Conservation (phyloP, 2,797 vertebrate species). For the Acrossocheilus fasciatus region DNA sequence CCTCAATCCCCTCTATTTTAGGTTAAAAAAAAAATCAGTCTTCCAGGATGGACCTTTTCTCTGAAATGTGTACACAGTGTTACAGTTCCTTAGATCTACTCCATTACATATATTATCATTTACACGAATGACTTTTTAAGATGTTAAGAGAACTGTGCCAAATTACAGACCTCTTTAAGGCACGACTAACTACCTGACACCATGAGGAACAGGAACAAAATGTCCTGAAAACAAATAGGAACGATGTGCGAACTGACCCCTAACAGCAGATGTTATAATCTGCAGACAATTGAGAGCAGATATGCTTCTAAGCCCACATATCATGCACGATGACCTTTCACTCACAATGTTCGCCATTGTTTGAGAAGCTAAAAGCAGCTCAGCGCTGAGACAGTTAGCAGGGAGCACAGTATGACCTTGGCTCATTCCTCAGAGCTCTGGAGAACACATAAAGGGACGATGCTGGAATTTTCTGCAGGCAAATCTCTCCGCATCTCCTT, state of each 20-base stretch:
- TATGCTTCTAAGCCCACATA: conserved; percentile 69
- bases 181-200: neutral
- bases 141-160: neutral
- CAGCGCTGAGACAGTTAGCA: conserved; percentile 14
- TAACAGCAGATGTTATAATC: conserved; percentile 59
- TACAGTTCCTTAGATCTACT: conserved; percentile 23
- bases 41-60: neutral
- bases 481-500: conserved; percentile 24
- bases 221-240: conserved; percentile 31
- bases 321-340: conserved; percentile 64
- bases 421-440: conserved; percentile 20
- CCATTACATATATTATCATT: conserved; percentile 21
- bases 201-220: conserved; percentile 16
- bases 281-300: conserved; percentile 60
- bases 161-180: conserved; percentile 16
- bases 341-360: conserved; percentile 73
- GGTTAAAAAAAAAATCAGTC: neutral
- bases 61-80: neutral
- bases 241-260: conserved; percentile 58
- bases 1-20: neutral
- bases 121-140: conserved; percentile 24
- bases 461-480: conserved; percentile 38
- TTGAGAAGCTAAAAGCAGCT: conserved; percentile 53
- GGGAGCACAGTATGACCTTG: neutral
- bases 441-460: conserved; percentile 19